A percentile compares a stretch with the other conserved stretches of the same genome.
phyloP scores from a whole-genome alignment of 2,113 vertebrate genomes.

The Chlamydotis undulata region DNA sequence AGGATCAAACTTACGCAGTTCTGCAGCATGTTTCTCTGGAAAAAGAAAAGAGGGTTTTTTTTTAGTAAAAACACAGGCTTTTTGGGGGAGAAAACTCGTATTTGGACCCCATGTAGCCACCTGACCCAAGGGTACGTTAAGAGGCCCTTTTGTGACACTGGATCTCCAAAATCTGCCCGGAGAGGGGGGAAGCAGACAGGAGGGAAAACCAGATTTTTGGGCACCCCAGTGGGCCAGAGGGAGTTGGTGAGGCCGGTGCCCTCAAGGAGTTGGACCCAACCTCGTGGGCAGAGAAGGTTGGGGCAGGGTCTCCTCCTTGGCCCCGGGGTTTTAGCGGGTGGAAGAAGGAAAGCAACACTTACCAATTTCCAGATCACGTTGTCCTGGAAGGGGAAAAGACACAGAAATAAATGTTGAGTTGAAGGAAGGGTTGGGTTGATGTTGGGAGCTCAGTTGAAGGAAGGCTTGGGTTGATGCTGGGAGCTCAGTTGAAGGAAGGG shows the following conservation, averaged over 20 bases:
- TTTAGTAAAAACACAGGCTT: not conserved
- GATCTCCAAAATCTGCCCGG: not conserved
- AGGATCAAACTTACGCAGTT: not conserved
- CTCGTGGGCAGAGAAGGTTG: not conserved
- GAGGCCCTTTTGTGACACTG: not conserved
- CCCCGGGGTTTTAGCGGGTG: not conserved
- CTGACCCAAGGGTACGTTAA: not conserved
- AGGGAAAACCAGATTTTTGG: not conserved
- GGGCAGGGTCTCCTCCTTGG: not conserved
- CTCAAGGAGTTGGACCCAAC: not conserved
- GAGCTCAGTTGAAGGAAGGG: not conserved
- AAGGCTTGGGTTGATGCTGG: too few species aligned
- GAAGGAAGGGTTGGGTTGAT: too few species aligned
- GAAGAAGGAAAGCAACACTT: not conserved
- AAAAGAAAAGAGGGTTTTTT: not conserved
- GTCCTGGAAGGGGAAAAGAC: not conserved
- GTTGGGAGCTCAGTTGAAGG: too few species aligned
- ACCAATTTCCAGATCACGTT: not conserved
- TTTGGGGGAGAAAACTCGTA: not conserved
- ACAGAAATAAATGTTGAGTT: too few species aligned
- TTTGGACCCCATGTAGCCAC: too few species aligned
- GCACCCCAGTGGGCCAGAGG: not conserved
- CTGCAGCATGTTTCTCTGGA: not conserved
- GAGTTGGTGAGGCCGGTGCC: not conserved
- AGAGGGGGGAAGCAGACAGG: too few species aligned